Base-by-base conservation (phyloP, 2,113 vertebrate species). In the Halcyon senegalensis region DNA sequence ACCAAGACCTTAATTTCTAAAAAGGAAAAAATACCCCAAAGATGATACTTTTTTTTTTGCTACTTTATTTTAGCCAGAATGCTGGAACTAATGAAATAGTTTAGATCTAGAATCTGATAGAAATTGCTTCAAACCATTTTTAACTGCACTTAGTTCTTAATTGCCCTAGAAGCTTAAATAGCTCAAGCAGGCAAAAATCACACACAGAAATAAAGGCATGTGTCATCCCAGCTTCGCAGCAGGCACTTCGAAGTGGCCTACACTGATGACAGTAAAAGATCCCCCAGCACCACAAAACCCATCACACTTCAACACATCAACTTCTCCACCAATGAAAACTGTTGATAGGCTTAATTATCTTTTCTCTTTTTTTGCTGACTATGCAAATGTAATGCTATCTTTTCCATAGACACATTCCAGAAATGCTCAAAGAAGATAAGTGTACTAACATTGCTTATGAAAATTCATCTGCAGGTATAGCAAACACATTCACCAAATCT, bases 111-210 rank as follows among this genome's bases (percentile, higher is more conserved):
- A 87, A 87, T 24, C 56, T 12, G 51, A 62, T 60, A 48, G 66
- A 60, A 92, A 77, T 79, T 13, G 28, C 63, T 93, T 78, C 69
- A 63, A 77, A 82, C 55, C 41, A 70, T 89, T 95, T 88, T 81
- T 91, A 94, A 93, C 84, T 87, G 81, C 35, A 53, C 74, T 74
- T 64, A 73, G 27, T 63, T 93, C 78, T 87, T 93, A 87, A 94
- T 78, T 87, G 84, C 70, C 89, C 81, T 46, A 68, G 84, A 95
- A 90, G 67, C 87, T 88, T 76, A 94, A 93, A 95, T 74, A 95
- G 80, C 88, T 80, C 63, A 53, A 66, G 85, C 63, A 95, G 66
- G 85, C 78, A 96, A 84, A 72, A 84, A 53, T 39, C 73, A 91
- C 66, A 84, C 1, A 11, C 77, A 79, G 81, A 94, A 94, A 93